phyloP scores from a whole-genome alignment of 2,888 invertebrate species.

The Drosophila anomalata region DNA sequence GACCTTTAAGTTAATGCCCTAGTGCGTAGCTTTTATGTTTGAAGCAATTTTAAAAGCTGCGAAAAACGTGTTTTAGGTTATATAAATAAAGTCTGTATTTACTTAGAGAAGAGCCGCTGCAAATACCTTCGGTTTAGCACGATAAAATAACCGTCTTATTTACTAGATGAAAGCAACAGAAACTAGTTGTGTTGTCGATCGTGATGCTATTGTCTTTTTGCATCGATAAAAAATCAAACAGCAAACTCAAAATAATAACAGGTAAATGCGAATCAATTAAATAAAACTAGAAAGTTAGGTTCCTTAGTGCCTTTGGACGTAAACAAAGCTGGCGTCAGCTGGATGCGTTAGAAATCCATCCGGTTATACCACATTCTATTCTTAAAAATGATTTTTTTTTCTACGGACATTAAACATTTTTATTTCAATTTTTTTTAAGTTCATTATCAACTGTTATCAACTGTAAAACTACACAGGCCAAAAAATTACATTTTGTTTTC shows the following conservation, averaged over 20 bases:
- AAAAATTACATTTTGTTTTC: no score
- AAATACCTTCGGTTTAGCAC: conserved; percentile 28
- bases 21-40: conserved; percentile 41
- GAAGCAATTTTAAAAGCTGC: conserved; percentile 61
- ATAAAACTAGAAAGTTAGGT: conserved; percentile 34
- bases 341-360: conserved; percentile 4
- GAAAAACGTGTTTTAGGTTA: conserved; percentile 66
- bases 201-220: conserved; percentile 48
- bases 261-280: conserved; percentile 76
- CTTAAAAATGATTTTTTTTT: no score
- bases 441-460: no score
- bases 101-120: conserved; percentile 46
- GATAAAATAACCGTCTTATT: conserved; percentile 42
- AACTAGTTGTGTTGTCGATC: conserved; percentile 69
- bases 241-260: conserved; percentile 69
- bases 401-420: no score
- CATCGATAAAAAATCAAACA: conserved; percentile 56
- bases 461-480: no score
- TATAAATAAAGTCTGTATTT: conserved; percentile 65
- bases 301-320: not conserved
- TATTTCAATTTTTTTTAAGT: no score
- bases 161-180: conserved; percentile 66
- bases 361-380: not conserved
- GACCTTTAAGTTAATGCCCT: conserved; percentile 2
- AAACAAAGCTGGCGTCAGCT: not conserved